phyloP scores from a whole-genome alignment of 1,140 invertebrate genomes.

The Mesaphorura yosii region DNA sequence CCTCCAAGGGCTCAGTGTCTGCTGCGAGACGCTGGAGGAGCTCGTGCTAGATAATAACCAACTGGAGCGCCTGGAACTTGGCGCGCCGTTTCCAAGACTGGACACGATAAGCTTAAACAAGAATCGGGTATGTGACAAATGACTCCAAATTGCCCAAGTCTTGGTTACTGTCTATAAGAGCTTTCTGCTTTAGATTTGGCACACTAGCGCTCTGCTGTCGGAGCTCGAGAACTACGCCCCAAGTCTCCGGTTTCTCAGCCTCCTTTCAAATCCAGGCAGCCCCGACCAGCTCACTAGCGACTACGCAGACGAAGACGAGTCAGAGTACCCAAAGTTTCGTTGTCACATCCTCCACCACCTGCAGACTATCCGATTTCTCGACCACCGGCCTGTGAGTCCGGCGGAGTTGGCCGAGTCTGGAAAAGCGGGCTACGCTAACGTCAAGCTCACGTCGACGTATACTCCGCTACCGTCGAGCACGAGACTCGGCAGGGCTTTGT shows the following conservation, averaged over 20 bases:
- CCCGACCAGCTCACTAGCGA: conserved; percentile 23
- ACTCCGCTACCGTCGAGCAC: conserved; percentile 5
- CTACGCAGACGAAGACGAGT: conserved; percentile 10
- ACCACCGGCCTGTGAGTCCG: conserved; percentile 18
- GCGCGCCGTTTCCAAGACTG: conserved; percentile 20
- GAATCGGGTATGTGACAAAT: conserved; percentile 21
- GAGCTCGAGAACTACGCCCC: conserved; percentile 4
- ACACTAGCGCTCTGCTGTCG: conserved; percentile 12
- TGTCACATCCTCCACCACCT: conserved; percentile 24
- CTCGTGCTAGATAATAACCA: conserved; percentile 29
- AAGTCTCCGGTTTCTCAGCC: conserved; percentile 18
- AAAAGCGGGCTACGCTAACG: conserved; percentile 11
- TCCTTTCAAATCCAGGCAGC: conserved; percentile 25
- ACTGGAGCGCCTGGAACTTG: conserved; percentile 15
- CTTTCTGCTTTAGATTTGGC: conserved; percentile 13
- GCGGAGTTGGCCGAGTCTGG: conserved; percentile 22
- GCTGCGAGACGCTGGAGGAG: conserved; percentile 26
- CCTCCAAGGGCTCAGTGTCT: conserved; percentile 19
- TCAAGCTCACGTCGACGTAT: conserved; percentile 5
- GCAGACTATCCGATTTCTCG: conserved; percentile 19
- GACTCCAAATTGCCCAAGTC: background rate
- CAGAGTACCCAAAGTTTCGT: conserved; percentile 24
- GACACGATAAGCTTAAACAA: conserved; percentile 29
- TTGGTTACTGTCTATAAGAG: background rate
- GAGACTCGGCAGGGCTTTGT: background rate